A percentile compares a stretch with the other conserved stretches of the same genome.
phyloP scores from a whole-genome alignment of 2,888 invertebrate genomes.

The Eupithecia centaureata region DNA sequence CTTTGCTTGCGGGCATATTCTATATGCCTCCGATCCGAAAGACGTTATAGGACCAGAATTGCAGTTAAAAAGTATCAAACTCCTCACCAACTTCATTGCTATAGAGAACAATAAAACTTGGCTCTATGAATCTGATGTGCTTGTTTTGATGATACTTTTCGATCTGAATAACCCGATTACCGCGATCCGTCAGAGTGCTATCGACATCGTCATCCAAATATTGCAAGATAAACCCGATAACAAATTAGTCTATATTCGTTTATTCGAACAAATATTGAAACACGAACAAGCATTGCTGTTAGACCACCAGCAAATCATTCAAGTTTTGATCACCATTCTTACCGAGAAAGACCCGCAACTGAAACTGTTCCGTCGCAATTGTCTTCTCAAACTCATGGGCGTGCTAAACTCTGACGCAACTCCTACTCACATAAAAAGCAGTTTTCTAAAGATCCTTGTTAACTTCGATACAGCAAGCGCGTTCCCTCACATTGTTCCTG shows the following conservation, averaged over 20 bases:
- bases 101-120: slow-evolving; percentile 60
- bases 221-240: slow-evolving; percentile 60
- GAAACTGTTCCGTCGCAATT: slow-evolving; percentile 69
- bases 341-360: slow-evolving; percentile 79
- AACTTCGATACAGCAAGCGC: slow-evolving; percentile 75
- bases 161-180: slow-evolving; percentile 80
- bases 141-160: slow-evolving; percentile 83
- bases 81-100: slow-evolving; percentile 63
- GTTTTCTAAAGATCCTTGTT: slow-evolving; percentile 73
- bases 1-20: slow-evolving; percentile 78
- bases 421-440: slow-evolving; percentile 76
- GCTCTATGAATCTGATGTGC: slow-evolving; percentile 72
- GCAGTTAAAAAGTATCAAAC: slow-evolving; percentile 80
- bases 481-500: slow-evolving; percentile 66
- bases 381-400: slow-evolving; percentile 64
- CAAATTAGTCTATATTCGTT: slow-evolving; percentile 67
- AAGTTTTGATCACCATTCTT: slow-evolving; percentile 85
- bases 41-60: slow-evolving; percentile 76
- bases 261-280: slow-evolving; percentile 75
- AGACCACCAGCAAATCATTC: slow-evolving; percentile 87
- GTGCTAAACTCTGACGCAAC: slow-evolving; percentile 63
- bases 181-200: slow-evolving; percentile 81
- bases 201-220: slow-evolving; percentile 79
- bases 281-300: slow-evolving; percentile 85
- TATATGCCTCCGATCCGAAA: slow-evolving; percentile 71